These are phyloP conservation scores for Drepanosiphum platanoidis DNA, from an alignment of 2,888 invertebrate species.

Conservation along the genomic window DNA sequence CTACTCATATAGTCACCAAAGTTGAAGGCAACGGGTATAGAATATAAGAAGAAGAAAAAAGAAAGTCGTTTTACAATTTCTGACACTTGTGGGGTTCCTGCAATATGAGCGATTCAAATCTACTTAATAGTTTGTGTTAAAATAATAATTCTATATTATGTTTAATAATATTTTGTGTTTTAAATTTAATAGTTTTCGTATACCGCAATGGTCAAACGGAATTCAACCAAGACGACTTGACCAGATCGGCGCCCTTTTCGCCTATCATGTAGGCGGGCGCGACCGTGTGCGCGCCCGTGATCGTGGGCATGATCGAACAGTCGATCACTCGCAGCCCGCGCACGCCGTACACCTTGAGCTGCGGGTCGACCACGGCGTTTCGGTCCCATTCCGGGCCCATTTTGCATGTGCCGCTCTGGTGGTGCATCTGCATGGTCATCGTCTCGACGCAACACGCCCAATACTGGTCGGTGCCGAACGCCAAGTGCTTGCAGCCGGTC, in stretches of 20 bases:
- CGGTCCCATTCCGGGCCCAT: slow-evolving; percentile 65
- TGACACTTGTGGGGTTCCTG: no score
- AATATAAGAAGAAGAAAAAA: no score
- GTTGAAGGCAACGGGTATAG: no score
- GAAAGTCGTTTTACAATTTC: no score
- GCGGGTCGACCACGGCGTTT: slow-evolving; percentile 65
- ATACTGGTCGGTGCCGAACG: slow-evolving; percentile 75
- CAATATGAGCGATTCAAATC: no score
- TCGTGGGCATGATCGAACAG: slow-evolving; percentile 71
- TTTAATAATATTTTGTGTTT: no score
- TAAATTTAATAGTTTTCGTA: no score
- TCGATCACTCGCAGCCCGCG: slow-evolving; percentile 69
- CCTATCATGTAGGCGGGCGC: slow-evolving; percentile 72
- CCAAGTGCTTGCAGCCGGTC: slow-evolving; percentile 74
- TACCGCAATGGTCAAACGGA: no score
- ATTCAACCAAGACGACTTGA: slow-evolving; percentile 64
- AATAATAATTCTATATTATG: no score
- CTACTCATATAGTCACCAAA: no score
- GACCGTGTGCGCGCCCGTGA: slow-evolving; percentile 71
- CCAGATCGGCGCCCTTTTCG: slow-evolving; percentile 71
- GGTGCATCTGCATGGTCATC: slow-evolving; percentile 78
- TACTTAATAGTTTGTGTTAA: no score
- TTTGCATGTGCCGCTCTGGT: slow-evolving; percentile 69
- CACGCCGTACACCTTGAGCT: slow-evolving; percentile 68
- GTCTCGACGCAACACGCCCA: slow-evolving; percentile 80